Conservation (phyloP, 1,140 invertebrate species). For the Ceratina calcarata region DNA sequence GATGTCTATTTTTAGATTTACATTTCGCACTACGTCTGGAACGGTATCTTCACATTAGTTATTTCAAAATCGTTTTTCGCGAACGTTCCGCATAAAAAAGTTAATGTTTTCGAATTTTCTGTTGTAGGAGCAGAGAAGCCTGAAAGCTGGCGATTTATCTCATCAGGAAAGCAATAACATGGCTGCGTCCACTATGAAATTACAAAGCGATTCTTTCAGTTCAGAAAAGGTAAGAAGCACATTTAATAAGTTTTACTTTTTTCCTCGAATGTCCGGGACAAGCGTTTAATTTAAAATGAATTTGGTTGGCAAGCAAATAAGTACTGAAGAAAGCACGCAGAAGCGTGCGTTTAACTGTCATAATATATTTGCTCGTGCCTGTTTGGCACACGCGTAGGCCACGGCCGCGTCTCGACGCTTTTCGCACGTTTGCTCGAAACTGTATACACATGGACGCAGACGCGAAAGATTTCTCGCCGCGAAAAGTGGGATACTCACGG, state of each 20-base stretch:
- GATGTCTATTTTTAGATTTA: not conserved
- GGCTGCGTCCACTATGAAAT: constrained; percentile 88
- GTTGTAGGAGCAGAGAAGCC: constrained; percentile 87
- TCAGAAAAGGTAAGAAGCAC: constrained; percentile 84
- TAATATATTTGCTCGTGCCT: not conserved
- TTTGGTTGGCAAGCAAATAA: not conserved
- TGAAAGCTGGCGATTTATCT: constrained; percentile 90
- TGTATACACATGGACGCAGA: not conserved
- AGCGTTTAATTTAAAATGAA: not conserved
- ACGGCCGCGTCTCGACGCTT: not conserved
- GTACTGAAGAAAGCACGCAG: not conserved
- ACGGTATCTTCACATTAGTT: not conserved
- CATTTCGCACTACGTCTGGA: not conserved
- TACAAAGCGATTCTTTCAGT: constrained; percentile 92
- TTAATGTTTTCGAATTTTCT: constrained; percentile 30
- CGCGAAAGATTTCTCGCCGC: not conserved
- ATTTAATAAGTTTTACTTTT: not conserved
- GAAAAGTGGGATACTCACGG: constrained; percentile 28
- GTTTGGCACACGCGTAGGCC: constrained; percentile 41
- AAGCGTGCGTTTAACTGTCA: not conserved
- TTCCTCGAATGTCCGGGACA: not conserved
- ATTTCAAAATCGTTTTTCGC: not conserved
- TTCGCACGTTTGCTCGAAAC: constrained; percentile 11
- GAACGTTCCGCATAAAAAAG: not conserved
- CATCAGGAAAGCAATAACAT: constrained; percentile 92